Evolutionary conservation across 2,888 invertebrate genomes (phyloP).

Genomic region (Dasysyrphus albostriatus): DNA sequence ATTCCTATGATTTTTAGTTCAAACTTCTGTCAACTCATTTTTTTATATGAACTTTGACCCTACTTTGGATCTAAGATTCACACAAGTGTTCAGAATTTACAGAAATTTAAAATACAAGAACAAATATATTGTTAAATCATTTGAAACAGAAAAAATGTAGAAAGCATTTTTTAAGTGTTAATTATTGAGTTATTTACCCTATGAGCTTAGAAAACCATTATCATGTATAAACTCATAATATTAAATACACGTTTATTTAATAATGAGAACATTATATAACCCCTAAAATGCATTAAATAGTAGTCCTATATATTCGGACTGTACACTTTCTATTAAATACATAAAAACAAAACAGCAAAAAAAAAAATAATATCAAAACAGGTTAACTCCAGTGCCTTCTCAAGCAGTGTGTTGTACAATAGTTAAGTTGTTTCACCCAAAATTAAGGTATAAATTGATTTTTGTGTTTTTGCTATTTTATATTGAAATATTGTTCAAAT

Average conservation of each 20-base stretch:
- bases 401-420: not conserved
- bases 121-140: too few species aligned
- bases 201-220: not conserved
- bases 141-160: too few species aligned
- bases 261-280: not conserved
- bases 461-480: slow-evolving; percentile 1
- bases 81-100: too few species aligned
- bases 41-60: too few species aligned
- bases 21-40: too few species aligned
- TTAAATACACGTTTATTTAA: not conserved
- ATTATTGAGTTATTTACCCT: not conserved
- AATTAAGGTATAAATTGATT: slow-evolving; percentile 27
- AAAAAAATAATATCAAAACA: not conserved
- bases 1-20: too few species aligned
- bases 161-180: too few species aligned
- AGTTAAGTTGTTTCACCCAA: slow-evolving; percentile 17
- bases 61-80: too few species aligned
- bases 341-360: not conserved
- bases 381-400: slow-evolving; percentile 17
- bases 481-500: slow-evolving; percentile 51
- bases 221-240: not conserved
- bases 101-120: too few species aligned
- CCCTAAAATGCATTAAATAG: slow-evolving; percentile 2
- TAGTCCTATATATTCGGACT: slow-evolving; percentile 4
- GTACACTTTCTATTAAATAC: not conserved